phyloP scores from a whole-genome alignment of 1,140 invertebrate genomes.

The Sitophilus oryzae region DNA sequence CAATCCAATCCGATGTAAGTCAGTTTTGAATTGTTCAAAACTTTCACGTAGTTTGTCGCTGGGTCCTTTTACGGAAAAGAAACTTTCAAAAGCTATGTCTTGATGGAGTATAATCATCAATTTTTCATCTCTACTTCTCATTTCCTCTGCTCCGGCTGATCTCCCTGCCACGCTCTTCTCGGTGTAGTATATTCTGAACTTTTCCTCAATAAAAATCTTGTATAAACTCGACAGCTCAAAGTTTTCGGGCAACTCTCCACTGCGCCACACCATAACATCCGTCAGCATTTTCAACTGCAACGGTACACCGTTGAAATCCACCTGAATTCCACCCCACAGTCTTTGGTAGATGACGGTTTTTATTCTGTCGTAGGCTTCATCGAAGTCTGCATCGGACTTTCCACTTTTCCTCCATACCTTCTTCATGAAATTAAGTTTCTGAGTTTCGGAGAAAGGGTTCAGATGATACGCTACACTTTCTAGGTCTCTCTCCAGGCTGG shows the following conservation, averaged over 20 bases:
- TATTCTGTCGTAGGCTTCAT: background rate
- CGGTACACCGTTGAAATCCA: background rate
- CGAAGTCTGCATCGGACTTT: background rate
- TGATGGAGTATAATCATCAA: background rate
- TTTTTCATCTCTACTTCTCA: background rate
- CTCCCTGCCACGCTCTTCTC: background rate
- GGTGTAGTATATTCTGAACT: background rate
- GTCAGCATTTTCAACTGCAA: slow-evolving; percentile 1
- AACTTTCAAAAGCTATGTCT: background rate
- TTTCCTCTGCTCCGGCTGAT: background rate
- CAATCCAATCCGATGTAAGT: background rate
- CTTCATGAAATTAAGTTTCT: background rate
- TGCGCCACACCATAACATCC: background rate
- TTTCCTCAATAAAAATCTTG: background rate
- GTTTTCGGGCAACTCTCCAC: background rate
- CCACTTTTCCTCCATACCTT: background rate
- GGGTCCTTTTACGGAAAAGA: background rate
- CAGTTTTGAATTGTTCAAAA: background rate
- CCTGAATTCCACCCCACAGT: background rate
- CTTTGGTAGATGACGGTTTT: background rate
- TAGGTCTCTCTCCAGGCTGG: background rate
- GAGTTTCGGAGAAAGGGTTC: background rate
- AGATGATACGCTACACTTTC: background rate
- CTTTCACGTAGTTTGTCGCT: background rate
- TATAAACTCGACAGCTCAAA: background rate